phyloP scores from a whole-genome alignment of 2,113 vertebrate species.

The Aphyosemion australe region DNA sequence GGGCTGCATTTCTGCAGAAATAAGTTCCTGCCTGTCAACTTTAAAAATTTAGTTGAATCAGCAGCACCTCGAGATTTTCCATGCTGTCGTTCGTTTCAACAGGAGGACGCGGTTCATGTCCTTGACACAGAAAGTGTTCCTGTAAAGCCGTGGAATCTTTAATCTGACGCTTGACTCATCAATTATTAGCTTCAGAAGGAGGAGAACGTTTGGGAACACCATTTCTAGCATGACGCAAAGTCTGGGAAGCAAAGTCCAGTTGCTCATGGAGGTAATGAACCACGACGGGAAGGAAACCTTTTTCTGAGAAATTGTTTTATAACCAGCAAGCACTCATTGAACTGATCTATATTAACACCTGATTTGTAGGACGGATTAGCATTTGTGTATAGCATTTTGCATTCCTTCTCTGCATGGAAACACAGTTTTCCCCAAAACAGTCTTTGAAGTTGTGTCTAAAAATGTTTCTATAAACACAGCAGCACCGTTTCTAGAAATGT shows the following conservation, averaged over 20 bases:
- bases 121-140: not conserved
- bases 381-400: too few species aligned
- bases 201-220: not conserved
- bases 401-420: too few species aligned
- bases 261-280: not conserved
- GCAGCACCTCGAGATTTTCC: conserved; percentile 7
- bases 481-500: too few species aligned
- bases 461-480: too few species aligned
- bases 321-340: too few species aligned
- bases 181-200: conserved; percentile 39
- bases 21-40: not conserved
- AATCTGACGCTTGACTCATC: conserved; percentile 41
- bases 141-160: conserved; percentile 17
- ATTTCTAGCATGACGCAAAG: conserved; percentile 20
- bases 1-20: not conserved
- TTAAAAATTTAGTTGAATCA: not conserved
- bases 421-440: too few species aligned
- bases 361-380: too few species aligned
- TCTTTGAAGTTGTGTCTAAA: too few species aligned
- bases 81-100: conserved; percentile 6
- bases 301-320: not conserved
- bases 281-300: not conserved
- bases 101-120: conserved; percentile 19
- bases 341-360: too few species aligned
- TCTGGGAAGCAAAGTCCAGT: conserved; percentile 33